Base-by-base conservation (phyloP, 2,113 vertebrate species). In the Pardalotus punctatus region DNA sequence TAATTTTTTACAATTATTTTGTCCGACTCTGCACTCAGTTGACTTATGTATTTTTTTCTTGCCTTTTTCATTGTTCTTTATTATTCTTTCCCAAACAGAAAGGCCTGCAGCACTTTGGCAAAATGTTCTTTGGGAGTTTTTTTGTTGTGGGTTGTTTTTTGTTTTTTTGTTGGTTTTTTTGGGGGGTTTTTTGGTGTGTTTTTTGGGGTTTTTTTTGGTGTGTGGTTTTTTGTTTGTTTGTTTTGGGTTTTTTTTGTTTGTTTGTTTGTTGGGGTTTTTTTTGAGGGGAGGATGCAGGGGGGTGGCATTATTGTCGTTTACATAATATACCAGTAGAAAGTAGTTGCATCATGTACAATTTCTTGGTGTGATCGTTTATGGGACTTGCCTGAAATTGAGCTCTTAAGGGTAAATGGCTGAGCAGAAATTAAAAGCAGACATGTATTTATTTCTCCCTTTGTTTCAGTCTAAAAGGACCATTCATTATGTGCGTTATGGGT, bases 371-470 rank as follows among this genome's bases (percentile, higher is more conserved):
- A 45, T 60, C 17, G 31, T 84, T 96, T n/a, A 47, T 48, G 80
- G 50, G 65, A 72, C 64, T 96, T 88, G 73, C 28, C 72, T 77
- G 65, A 83, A 95, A 72, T 74, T 51, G 25, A 60, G 85, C 50
- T 81, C 64, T 78, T 82, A 51, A 96, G 90, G 66, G 65, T 93
- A 64, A 73, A 90, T 0, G 42, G 56, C 79, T 79, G 54, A 88
- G 56, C 72, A 86, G 38, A 94, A 92, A 83, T 29, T 87, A 92
- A 82, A 88, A 88, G 76, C 72, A 64, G 40, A 48, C 53, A 20
- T 53, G 23, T 90, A 81, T 90, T 92, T 87, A 58, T 93, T 92
- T 71, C 56, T 92, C 27, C 79, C 90, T 94, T 96, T 95, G 72
- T 95, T 92, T 83, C 56, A 23, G 73, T 25, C 81, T 93, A 35